Conservation (phyloP, 2,888 invertebrate species). For the Acanthosepion pharaonis region DNA sequence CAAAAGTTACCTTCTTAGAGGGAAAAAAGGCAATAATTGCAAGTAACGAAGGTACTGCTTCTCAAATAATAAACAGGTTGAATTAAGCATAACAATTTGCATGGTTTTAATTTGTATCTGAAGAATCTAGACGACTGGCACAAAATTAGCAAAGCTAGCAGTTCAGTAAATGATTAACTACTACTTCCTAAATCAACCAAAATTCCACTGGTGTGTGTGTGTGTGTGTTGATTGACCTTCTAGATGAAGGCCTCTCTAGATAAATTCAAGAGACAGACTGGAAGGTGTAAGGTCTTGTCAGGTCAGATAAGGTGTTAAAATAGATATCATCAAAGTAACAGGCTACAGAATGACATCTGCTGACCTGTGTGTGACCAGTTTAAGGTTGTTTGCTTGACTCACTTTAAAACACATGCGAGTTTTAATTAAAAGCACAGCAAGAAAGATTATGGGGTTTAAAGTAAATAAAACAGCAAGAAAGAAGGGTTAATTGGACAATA, state of each 20-base stretch:
- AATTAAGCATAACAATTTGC: background rate
- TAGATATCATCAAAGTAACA: background rate
- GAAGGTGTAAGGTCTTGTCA: background rate
- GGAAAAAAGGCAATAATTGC: too few species aligned
- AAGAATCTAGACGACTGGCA: conserved; percentile 2
- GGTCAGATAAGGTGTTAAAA: background rate
- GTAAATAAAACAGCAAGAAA: background rate
- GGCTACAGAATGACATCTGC: too few species aligned
- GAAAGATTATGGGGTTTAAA: background rate
- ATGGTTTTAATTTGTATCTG: conserved; percentile 16
- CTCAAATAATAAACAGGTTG: background rate
- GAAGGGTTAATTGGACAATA: background rate
- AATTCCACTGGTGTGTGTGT: background rate
- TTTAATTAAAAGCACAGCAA: too few species aligned
- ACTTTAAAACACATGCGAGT: too few species aligned
- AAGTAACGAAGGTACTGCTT: background rate
- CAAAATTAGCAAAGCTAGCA: conserved; percentile 33
- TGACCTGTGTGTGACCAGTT: too few species aligned
- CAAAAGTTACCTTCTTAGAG: too few species aligned
- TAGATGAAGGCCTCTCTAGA: background rate
- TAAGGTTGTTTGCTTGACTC: too few species aligned
- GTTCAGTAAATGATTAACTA: background rate
- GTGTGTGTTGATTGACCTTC: background rate
- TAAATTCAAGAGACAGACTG: background rate
- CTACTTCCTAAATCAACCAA: background rate